Percentiles rank a stretch among this genome's conserved stretches.
Conservation (phyloP, 2,797 vertebrate species). For the Borostomias antarcticus region DNA sequence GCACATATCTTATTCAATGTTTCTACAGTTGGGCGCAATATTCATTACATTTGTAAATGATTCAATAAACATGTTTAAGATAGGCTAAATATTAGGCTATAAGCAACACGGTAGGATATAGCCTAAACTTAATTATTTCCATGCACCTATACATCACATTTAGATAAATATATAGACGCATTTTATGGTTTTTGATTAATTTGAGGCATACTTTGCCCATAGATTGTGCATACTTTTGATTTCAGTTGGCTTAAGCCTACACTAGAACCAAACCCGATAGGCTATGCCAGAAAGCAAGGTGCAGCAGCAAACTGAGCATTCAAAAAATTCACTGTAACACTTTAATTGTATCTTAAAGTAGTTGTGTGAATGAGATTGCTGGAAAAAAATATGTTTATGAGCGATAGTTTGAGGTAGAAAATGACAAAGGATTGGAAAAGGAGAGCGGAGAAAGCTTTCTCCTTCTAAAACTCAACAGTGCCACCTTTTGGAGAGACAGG, state of each 20-base stretch:
- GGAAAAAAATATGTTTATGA: neutral
- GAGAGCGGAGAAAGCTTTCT: conserved; percentile 15
- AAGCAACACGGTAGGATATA: no score
- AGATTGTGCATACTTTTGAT: neutral
- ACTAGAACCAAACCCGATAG: neutral
- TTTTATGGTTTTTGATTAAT: no score
- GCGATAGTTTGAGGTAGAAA: conserved; percentile 13
- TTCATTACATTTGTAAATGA: neutral
- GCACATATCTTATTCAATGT: neutral
- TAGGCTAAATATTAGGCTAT: no score
- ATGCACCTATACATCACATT: no score
- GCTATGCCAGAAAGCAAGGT: neutral
- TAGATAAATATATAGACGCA: no score
- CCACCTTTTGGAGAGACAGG: conserved; percentile 87
- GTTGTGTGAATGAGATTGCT: neutral
- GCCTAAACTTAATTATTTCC: no score
- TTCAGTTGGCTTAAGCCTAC: neutral
- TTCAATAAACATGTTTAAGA: neutral
- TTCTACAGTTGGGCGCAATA: neutral
- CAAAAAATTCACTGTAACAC: neutral
- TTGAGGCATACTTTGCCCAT: no score
- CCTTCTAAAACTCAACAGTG: conserved; percentile 89
- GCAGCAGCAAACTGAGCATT: neutral
- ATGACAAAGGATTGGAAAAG: conserved; percentile 10
- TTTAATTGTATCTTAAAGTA: neutral